These are phyloP conservation scores for Tragelaphus strepsiceros DNA, from an alignment of 2,113 vertebrate genomes.

Conservation along the genomic window DNA sequence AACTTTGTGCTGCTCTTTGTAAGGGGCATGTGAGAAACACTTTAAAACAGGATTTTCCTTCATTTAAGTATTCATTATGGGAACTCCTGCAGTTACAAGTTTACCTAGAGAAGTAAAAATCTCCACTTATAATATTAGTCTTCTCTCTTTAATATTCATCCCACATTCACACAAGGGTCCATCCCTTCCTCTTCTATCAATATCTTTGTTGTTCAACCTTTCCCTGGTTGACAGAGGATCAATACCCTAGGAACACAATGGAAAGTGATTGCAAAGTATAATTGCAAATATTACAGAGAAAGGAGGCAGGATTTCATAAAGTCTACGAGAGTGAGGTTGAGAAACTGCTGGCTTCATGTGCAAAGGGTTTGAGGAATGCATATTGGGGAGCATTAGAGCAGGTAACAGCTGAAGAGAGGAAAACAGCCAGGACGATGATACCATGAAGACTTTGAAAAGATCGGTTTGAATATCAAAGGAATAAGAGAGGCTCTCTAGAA, in stretches of 20 bases:
- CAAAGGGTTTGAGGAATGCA: background rate
- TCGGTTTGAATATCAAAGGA: constrained; percentile 35
- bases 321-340: background rate
- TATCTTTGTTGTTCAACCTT: background rate
- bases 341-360: background rate
- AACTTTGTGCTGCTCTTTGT: background rate
- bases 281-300: background rate
- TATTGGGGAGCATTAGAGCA: background rate
- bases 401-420: constrained; percentile 2
- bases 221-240: constrained; percentile 12
- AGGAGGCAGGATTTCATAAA: background rate
- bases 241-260: constrained; percentile 30
- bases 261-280: constrained; percentile 53
- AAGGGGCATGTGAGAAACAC: background rate
- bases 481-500: constrained; percentile 37
- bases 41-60: background rate
- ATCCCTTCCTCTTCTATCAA: background rate
- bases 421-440: background rate
- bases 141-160: background rate
- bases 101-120: background rate
- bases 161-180: background rate
- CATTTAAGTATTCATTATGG: background rate
- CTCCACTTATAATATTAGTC: background rate
- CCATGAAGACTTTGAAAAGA: constrained; percentile 34
- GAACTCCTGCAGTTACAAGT: background rate